Base-by-base conservation (phyloP, 2,113 vertebrate genomes). In the Platycercus adscitus region DNA sequence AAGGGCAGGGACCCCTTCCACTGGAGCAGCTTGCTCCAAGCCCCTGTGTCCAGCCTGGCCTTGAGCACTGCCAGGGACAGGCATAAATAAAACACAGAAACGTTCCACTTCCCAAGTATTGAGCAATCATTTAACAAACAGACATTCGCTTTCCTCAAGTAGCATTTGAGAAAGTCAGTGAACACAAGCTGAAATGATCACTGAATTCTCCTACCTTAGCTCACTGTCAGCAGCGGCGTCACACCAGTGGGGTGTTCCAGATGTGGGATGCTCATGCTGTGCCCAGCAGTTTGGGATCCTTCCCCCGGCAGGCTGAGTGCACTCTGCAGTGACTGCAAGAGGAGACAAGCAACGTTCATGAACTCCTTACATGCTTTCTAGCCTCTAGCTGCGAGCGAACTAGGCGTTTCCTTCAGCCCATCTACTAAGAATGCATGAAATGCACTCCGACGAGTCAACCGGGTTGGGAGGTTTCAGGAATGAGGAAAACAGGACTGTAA, bases 391-490 rank as follows among this genome's bases (percentile, higher is more conserved):
- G 81, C 6, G 16, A 39, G 26, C 71, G 92, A 96, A 86, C 18
- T 56, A 98, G 98, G 98, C 97, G 97, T 98, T 98, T 96, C 98
- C 98, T 98, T 94, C 96, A 98, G 94, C 94, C 96, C 95, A 96
- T 96, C 97, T 96, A 94, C 95, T 96, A 98, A 97, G 98, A 98
- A 98, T 98, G 98, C 94, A 94, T 97, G 97, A 98, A 98, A 98
- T 98, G 98, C 95, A 97, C 97, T 97, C 98, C 96, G 81, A 98
- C 98, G 4, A 98, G 98, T 98, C 98, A 94, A 96, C 98, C 98
- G 61, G 97, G 97, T 98, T 97, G 86, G 96, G 96, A 96, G 97
- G 97, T 96, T 98, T 97, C 95, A 97, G 98, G 98, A 98, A 98
- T 97, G 98, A 98, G 98, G 97, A 98, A 98, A 98, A 97, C 68